phyloP scores from a whole-genome alignment of 92 coral and sea anemone genomes.

The Bergia sp. region DNA sequence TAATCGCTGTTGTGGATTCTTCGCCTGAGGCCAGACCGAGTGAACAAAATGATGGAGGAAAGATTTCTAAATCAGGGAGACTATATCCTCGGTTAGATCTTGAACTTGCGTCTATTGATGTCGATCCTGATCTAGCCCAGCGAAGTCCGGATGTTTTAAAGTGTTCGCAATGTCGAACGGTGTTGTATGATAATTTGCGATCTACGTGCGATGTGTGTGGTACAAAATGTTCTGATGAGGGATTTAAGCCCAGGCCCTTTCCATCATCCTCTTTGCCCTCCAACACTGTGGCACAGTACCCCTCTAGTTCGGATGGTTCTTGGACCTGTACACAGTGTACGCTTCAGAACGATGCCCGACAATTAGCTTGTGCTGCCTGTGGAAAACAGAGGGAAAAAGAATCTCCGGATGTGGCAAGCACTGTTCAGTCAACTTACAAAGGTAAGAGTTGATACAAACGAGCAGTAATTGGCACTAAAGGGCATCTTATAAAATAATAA shows the following conservation, averaged over 20 bases:
- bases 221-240: slow-evolving; percentile 80
- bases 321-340: slow-evolving; percentile 93
- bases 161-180: slow-evolving; percentile 90
- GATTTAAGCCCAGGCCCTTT: slow-evolving; percentile 94
- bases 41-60: slow-evolving; percentile 4
- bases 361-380: slow-evolving; percentile 72
- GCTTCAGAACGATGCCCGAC: slow-evolving; percentile 67
- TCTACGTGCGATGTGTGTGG: slow-evolving; percentile 83
- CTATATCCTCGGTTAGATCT: slow-evolving; percentile 63
- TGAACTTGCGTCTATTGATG: slow-evolving; percentile 59
- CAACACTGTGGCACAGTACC: slow-evolving; percentile 55
- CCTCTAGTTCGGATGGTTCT: slow-evolving; percentile 55
- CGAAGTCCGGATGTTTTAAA: slow-evolving; percentile 81
- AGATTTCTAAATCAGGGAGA: slow-evolving; percentile 28
- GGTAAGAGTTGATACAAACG: slow-evolving; percentile 37
- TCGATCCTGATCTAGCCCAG: slow-evolving; percentile 65
- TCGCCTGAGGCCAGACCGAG: slow-evolving; percentile 22
- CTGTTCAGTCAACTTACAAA: not conserved
- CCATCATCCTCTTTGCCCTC: slow-evolving; percentile 91
- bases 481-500: too few species aligned
- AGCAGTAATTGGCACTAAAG: not conserved
- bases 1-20: slow-evolving; percentile 43
- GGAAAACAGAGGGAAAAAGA: slow-evolving; percentile 51
- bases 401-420: not conserved
- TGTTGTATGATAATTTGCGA: slow-evolving; percentile 82